phyloP scores from a whole-genome alignment of 1,140 invertebrate species.

The Drosophila fuyamai region DNA sequence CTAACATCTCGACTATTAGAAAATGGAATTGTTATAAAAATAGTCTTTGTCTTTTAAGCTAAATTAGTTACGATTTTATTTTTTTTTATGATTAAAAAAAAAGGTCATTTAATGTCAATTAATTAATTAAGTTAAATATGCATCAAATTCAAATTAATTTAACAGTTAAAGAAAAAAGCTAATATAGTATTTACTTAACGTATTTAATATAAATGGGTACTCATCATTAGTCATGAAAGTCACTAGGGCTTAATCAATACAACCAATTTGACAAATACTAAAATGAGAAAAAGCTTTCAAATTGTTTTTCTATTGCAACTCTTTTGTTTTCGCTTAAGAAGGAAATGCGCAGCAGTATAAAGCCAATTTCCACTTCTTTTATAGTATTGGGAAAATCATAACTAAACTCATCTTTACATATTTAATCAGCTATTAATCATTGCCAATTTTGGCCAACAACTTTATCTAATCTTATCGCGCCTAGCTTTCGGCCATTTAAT shows the following conservation, averaged over 20 bases:
- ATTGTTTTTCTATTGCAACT: not conserved
- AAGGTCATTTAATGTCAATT: too few relatives aligned
- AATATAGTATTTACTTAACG: too few relatives aligned
- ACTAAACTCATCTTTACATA: not conserved
- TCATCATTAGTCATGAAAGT: slow-evolving; percentile 7
- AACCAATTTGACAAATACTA: not conserved
- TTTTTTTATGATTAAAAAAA: too few relatives aligned
- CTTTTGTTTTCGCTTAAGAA: slow-evolving; percentile 13
- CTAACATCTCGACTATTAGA: too few relatives aligned
- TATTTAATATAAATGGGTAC: too few relatives aligned
- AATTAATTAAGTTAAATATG: too few relatives aligned
- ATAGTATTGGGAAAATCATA: not conserved
- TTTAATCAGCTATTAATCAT: slow-evolving; percentile 2
- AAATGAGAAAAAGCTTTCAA: not conserved
- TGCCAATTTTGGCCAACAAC: not conserved
- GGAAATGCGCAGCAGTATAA: not conserved
- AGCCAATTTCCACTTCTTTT: too few relatives aligned
- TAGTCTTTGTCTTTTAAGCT: too few relatives aligned
- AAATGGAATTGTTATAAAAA: too few relatives aligned
- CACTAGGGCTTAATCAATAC: not conserved
- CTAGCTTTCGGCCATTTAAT: not conserved
- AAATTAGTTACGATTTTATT: too few relatives aligned
- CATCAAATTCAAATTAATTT: too few relatives aligned
- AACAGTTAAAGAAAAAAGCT: too few relatives aligned
- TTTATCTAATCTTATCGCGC: slow-evolving; percentile 38